These are phyloP conservation scores for Notolepis coatsorum DNA, from an alignment of 2,797 vertebrate genomes.

Conservation along the genomic window DNA sequence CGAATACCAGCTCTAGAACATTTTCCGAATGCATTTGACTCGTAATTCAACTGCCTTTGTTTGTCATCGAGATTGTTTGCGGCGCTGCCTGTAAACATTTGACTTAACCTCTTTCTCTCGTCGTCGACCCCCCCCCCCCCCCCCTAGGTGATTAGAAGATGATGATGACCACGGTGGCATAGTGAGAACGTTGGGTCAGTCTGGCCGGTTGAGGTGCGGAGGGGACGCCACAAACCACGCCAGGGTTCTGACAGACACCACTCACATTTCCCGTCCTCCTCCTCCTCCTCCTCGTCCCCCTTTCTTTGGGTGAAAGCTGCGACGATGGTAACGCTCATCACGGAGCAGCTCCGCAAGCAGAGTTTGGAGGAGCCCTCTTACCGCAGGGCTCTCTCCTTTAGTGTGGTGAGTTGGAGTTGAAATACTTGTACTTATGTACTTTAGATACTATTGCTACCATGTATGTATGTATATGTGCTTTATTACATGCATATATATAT, in stretches of 20 bases:
- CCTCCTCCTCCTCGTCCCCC: constrained; percentile 38
- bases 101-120: constrained; percentile 8
- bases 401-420: constrained; percentile 82
- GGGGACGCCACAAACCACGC: constrained; percentile 72
- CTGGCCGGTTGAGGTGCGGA: constrained; percentile 75
- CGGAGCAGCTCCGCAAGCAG: constrained; percentile 89
- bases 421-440: neutral
- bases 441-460: no score
- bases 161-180: constrained; percentile 40
- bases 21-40: no score
- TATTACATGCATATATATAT: neutral
- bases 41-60: no score
- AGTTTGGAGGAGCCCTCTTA: constrained; percentile 87
- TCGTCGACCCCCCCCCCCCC: constrained; percentile 11
- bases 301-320: constrained; percentile 45
- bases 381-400: constrained; percentile 85
- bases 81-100: no score
- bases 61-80: no score
- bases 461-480: no score
- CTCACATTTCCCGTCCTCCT: constrained; percentile 40
- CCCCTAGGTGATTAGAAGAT: constrained; percentile 56
- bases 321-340: constrained; percentile 92
- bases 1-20: no score
- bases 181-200: constrained; percentile 56
- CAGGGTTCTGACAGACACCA: constrained; percentile 60